Evolutionary conservation across 2,797 vertebrate species (phyloP), one percentile per base, ranked within the genome.

Genomic region (Balearica regulorum): DNA sequence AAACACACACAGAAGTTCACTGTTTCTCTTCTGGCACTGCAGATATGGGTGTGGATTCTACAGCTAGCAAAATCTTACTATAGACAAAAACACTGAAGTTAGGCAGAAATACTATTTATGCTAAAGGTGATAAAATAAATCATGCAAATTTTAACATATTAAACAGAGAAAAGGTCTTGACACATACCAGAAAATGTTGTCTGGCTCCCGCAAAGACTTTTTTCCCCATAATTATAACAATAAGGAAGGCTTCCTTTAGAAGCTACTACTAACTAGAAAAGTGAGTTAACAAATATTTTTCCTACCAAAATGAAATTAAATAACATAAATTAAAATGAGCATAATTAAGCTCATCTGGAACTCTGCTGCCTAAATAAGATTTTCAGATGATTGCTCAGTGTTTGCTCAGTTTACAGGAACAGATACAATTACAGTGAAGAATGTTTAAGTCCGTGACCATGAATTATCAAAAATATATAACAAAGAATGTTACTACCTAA

Each of bases 101-200:
- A 96, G 62, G 71, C 78, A 96, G 76, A 95, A 87, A 89, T 79
- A 79, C 19, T 72, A 72, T 41, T 92, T 92, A 91, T 2, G 15
- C 69, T 85, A 88, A 90, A 96, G 62, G 58, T 9, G 13, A 46
- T 86, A 72, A 94, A 87, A 87, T 87, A 72, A 81, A 86, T 83
- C 84, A 96, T 91, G 88, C 93, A 95, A 91, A 94, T 91, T 90
- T 78, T 90, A 96, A 78, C 51, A 81, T 53, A 90, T 49, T 41
- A 81, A 90, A 89, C 35, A 96, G 72, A 96, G 77, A 83, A 93
- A 66, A 96, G 37, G 28, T 92, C 90, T 95, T 81, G 87, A 97
- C 95, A 96, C 86, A 94, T 78, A 84, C 76, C 77, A 61, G 85
- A 70, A 82, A 78, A 84, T 71, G 71, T 33, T 83, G 83, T 53